A percentile compares a stretch with the other conserved stretches of the same genome.
These are phyloP conservation scores for Pachyuromys duprasi DNA, from an alignment of 2,797 vertebrate genomes.

Conservation along the genomic window DNA sequence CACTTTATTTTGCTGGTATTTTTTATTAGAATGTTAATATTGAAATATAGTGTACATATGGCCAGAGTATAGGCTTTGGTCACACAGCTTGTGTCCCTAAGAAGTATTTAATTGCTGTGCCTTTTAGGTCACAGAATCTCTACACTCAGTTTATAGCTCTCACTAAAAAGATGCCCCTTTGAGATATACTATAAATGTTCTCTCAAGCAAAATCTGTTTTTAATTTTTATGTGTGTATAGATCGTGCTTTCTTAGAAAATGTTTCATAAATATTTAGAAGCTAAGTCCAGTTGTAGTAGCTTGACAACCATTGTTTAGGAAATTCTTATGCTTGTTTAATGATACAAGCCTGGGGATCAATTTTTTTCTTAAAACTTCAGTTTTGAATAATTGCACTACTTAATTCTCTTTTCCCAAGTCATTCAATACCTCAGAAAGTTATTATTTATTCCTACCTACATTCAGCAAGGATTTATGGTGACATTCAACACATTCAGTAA, in stretches of 20 bases:
- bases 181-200: slow-evolving; percentile 20
- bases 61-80: not conserved
- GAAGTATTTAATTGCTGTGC: not conserved
- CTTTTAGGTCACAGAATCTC: not conserved
- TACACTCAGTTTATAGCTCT: not conserved
- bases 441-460: slow-evolving; percentile 55
- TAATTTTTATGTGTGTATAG: not conserved
- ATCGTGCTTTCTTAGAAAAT: not conserved
- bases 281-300: not conserved
- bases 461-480: slow-evolving; percentile 63
- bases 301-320: slow-evolving; percentile 6
- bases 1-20: not conserved
- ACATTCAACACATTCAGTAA: slow-evolving; percentile 40
- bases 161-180: not conserved
- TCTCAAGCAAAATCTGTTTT: not conserved
- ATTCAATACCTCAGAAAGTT: slow-evolving; percentile 46
- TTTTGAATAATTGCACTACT: slow-evolving; percentile 40
- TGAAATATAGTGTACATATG: not conserved
- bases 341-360: not conserved
- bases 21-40: not conserved
- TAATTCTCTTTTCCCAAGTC: slow-evolving; percentile 44
- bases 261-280: slow-evolving; percentile 63
- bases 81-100: not conserved
- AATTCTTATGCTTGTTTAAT: slow-evolving; percentile 26
- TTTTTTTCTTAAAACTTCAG: not conserved